Evolutionary conservation across 2,797 vertebrate species (phyloP).

Genomic region (Anisognathus igniventris): DNA sequence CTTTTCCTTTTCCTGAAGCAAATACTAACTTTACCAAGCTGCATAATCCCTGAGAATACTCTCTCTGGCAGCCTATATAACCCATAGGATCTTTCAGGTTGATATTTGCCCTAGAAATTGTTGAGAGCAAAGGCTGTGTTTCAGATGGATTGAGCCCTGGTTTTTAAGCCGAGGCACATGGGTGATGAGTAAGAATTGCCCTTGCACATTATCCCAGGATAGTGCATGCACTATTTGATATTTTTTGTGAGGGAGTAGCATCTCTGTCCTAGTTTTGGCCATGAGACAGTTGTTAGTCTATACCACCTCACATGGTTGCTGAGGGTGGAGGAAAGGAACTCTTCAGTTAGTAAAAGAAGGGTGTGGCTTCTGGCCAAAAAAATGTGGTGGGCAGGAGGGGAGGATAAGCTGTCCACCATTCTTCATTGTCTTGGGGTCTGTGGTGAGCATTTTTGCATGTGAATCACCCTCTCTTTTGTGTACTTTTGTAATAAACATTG

Average conservation of each 20-base stretch:
- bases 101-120: not conserved
- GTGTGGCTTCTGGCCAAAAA: not conserved
- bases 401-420: not conserved
- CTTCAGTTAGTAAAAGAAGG: not conserved
- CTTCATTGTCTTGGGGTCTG: not conserved
- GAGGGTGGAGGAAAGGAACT: not conserved
- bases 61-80: not conserved
- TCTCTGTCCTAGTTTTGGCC: not conserved
- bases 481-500: not conserved
- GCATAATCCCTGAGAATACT: not conserved
- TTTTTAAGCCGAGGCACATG: not conserved
- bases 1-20: not conserved
- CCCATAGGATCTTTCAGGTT: not conserved
- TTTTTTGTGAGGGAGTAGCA: not conserved
- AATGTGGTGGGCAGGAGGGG: rapidly evolving
- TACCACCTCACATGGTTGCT: not conserved
- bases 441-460: not conserved
- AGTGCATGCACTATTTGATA: not conserved
- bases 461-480: not conserved
- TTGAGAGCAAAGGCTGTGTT: not conserved
- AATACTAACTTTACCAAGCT: not conserved
- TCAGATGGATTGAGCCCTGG: not conserved
- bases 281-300: not conserved
- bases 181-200: not conserved
- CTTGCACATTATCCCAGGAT: not conserved